A percentile compares a stretch with the other conserved stretches of the same genome.
Conservation (phyloP, 2,888 invertebrate species). For the Hetaerina titia region DNA sequence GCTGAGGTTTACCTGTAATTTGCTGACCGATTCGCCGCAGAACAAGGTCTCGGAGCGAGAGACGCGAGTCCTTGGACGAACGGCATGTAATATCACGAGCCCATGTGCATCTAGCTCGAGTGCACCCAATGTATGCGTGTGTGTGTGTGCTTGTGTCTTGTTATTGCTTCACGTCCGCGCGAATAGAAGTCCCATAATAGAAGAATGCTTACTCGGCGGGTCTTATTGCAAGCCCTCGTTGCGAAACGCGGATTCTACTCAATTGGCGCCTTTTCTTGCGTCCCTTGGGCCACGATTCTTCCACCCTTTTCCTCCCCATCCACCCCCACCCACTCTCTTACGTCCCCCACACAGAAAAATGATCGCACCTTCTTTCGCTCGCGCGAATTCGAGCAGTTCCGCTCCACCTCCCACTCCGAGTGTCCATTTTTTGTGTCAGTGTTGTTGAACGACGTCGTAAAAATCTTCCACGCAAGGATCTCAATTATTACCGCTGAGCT, state of each 20-base stretch:
- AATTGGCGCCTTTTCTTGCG: neutral
- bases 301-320: neutral
- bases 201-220: slow-evolving; percentile 44
- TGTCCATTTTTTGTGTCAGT: neutral
- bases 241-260: slow-evolving; percentile 35
- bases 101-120: neutral
- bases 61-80: neutral
- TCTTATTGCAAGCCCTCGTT: neutral
- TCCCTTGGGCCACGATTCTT: neutral
- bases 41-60: neutral
- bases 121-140: neutral
- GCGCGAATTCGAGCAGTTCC: neutral
- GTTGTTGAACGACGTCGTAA: neutral
- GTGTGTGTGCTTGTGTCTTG: neutral
- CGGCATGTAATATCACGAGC: neutral
- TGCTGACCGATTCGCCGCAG: neutral
- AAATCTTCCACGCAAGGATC: too few species aligned
- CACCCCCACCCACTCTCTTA: neutral
- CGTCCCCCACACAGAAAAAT: neutral
- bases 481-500: too few species aligned
- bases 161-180: slow-evolving; percentile 43
- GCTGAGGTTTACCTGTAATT: neutral
- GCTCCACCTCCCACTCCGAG: neutral
- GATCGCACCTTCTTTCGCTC: neutral
- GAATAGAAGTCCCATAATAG: neutral